These are phyloP conservation scores for Aleadryas rufinucha DNA, from an alignment of 2,113 vertebrate species.

Conservation along the genomic window DNA sequence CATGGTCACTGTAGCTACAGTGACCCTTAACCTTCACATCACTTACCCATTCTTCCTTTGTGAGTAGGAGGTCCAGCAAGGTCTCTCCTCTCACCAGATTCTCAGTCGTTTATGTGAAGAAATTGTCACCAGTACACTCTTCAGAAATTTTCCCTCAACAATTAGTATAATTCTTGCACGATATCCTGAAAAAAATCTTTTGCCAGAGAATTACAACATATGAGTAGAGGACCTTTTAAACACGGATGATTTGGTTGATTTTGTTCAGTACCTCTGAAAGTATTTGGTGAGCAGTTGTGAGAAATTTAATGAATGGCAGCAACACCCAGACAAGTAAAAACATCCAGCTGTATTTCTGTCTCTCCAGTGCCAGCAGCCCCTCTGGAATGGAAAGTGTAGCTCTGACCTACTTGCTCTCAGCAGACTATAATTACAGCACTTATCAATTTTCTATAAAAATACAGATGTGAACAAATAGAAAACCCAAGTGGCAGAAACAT, in stretches of 20 bases:
- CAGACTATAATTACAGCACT: slow-evolving; percentile 18
- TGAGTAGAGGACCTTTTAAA: neutral
- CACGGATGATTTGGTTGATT: neutral
- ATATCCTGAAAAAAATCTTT: neutral
- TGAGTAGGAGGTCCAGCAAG: neutral
- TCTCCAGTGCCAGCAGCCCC: neutral
- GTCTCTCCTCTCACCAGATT: neutral
- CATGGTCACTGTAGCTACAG: neutral
- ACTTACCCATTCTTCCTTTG: neutral
- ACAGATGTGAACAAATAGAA: neutral
- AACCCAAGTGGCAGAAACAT: slow-evolving; percentile 5
- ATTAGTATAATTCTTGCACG: neutral
- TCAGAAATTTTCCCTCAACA: neutral
- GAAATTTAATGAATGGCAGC: neutral
- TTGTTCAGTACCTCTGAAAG: neutral
- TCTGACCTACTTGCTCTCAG: slow-evolving; percentile 57
- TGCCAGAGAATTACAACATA: neutral
- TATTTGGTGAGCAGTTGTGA: neutral
- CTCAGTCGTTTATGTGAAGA: fast-evolving
- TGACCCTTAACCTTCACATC: neutral
- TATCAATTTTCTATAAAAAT: slow-evolving; percentile 42
- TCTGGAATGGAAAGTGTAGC: neutral
- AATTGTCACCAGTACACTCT: neutral
- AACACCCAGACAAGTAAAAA: neutral
- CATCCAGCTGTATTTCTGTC: neutral